Evolutionary conservation across 1,140 invertebrate species (phyloP).

Genomic region (Listronotus bonariensis): DNA sequence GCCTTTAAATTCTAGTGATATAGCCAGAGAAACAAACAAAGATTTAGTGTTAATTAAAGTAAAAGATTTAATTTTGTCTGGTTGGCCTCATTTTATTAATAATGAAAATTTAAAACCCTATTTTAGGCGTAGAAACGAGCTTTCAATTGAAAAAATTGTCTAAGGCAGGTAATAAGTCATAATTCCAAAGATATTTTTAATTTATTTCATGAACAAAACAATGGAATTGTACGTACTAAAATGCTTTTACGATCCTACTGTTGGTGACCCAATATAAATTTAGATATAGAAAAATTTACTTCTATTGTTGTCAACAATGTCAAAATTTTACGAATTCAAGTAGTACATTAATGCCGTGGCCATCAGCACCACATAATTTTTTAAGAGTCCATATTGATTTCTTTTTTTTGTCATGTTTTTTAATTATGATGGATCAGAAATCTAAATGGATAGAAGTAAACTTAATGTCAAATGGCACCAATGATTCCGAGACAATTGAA

Average conservation of each 20-base stretch:
- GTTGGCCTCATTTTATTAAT: slow-evolving; percentile 13
- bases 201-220: slow-evolving; percentile 40
- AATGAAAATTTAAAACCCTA: slow-evolving; percentile 26
- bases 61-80: slow-evolving; percentile 21
- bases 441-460: slow-evolving; percentile 35
- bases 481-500: slow-evolving; percentile 25
- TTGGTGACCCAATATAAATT: slow-evolving; percentile 41
- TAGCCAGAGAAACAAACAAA: slow-evolving; percentile 20
- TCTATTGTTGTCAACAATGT: too few relatives aligned
- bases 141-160: slow-evolving; percentile 25
- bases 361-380: slow-evolving; percentile 4
- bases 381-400: slow-evolving; percentile 13
- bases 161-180: slow-evolving; percentile 31
- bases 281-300: slow-evolving; percentile 39
- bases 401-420: slow-evolving; percentile 12
- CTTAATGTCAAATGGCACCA: slow-evolving; percentile 23
- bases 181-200: slow-evolving; percentile 37
- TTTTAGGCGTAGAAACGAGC: slow-evolving; percentile 15
- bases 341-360: slow-evolving; percentile 5
- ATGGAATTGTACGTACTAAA: slow-evolving; percentile 41
- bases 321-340: not conserved
- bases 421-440: slow-evolving; percentile 20
- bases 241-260: slow-evolving; percentile 34
- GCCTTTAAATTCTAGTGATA: slow-evolving; percentile 13
- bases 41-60: slow-evolving; percentile 33